These are phyloP conservation scores for Podarcis lilfordi DNA, from an alignment of 2,797 vertebrate genomes.

Conservation along the genomic window DNA sequence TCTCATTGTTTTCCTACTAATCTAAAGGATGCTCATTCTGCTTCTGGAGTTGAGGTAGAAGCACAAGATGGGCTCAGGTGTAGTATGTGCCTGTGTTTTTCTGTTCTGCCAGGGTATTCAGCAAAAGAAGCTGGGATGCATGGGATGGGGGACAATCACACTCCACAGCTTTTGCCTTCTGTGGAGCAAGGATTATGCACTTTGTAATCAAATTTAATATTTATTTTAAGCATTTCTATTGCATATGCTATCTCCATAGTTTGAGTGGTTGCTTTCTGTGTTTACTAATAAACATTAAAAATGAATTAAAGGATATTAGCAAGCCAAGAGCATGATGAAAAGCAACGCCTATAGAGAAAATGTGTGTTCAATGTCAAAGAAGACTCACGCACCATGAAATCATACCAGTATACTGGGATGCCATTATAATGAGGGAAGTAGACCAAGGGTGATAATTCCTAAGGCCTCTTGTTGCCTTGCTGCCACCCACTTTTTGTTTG, in stretches of 20 bases:
- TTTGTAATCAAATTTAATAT: slow-evolving; percentile 39
- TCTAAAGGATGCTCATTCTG: slow-evolving; percentile 68
- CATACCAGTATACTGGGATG: neutral
- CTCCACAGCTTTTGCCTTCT: neutral
- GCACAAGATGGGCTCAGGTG: slow-evolving; percentile 79
- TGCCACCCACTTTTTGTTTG: slow-evolving; percentile 36
- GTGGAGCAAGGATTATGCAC: neutral
- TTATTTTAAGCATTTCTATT: neutral
- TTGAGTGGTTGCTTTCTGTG: neutral
- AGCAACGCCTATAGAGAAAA: neutral
- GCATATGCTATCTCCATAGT: neutral
- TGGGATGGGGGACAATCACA: neutral
- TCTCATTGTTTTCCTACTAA: slow-evolving; percentile 76
- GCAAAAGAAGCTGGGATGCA: neutral
- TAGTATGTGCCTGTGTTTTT: slow-evolving; percentile 55
- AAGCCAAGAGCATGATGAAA: neutral
- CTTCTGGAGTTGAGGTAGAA: slow-evolving; percentile 72
- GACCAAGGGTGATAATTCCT: slow-evolving; percentile 17
- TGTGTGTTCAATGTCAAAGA: neutral
- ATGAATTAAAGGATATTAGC: neutral
- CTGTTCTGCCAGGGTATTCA: slow-evolving; percentile 19
- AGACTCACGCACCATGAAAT: neutral
- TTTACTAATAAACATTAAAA: neutral
- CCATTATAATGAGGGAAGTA: neutral
- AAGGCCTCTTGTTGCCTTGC: neutral